phyloP scores from a whole-genome alignment of 2,888 invertebrate species.

The Blastobasis adustella region DNA sequence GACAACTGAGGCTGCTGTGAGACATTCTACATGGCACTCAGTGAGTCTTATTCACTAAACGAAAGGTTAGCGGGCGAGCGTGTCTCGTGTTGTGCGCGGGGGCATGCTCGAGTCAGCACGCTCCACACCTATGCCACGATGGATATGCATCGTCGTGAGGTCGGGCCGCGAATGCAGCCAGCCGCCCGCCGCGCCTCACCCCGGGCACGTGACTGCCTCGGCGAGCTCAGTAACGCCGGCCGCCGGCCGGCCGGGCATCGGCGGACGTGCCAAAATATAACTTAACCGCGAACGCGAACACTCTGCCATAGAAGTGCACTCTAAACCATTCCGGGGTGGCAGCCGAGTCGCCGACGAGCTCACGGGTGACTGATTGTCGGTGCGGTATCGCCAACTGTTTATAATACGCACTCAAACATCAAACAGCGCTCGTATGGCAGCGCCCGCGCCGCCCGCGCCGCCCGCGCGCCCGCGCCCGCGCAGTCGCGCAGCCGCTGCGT shows the following conservation, averaged over 20 bases:
- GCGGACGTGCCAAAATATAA: constrained; percentile 56
- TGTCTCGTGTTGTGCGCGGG: constrained; percentile 41
- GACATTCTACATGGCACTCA: constrained; percentile 72
- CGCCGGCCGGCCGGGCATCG: constrained; percentile 67
- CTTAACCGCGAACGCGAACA: constrained; percentile 45
- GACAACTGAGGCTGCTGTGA: constrained; percentile 70
- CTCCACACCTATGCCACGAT: constrained; percentile 65
- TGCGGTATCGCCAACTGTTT: constrained; percentile 36
- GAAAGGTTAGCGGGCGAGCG: constrained; percentile 42
- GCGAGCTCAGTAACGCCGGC: constrained; percentile 52
- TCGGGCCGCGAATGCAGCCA: constrained; percentile 54
- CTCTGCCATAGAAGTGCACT: constrained; percentile 54
- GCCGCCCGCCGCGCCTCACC: constrained; percentile 71
- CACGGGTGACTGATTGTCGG: constrained; percentile 34
- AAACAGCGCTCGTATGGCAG: constrained; percentile 51
- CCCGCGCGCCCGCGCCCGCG: constrained; percentile 14
- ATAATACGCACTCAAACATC: constrained; percentile 33
- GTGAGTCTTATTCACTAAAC: constrained; percentile 52
- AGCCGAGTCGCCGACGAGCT: constrained; percentile 28
- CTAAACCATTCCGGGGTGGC: constrained; percentile 43
- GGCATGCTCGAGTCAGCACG: constrained; percentile 63
- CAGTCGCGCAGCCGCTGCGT: neutral
- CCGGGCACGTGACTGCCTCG: constrained; percentile 72
- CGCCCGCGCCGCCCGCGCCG: constrained; percentile 32
- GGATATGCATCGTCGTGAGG: constrained; percentile 73